Conservation (phyloP, 92 coral and sea anemone species). For the Anthopleura xanthogrammica region DNA sequence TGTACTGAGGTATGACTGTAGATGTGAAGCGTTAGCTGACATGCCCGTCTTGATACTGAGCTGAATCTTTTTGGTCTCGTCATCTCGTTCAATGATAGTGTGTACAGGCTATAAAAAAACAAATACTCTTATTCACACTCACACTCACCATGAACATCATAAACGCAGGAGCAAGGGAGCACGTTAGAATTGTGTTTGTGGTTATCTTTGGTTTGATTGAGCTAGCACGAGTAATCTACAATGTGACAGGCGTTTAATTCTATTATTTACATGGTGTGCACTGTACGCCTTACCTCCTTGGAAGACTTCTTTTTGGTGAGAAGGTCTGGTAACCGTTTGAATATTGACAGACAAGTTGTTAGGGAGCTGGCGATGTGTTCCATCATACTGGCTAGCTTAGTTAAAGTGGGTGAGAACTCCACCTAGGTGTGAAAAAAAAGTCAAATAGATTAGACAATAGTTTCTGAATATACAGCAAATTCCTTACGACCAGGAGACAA, state of each 20-base stretch:
- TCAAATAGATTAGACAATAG: too few relatives aligned
- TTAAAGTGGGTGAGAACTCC: slow-evolving; percentile 93
- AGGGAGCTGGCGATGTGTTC: slow-evolving; percentile 89
- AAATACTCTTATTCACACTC: background rate
- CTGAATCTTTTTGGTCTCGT: slow-evolving; percentile 95
- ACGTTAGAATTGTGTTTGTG: too few relatives aligned
- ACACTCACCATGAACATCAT: background rate
- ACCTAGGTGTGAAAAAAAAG: slow-evolving; percentile 51
- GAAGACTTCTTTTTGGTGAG: slow-evolving; percentile 81
- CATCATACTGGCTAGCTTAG: slow-evolving; percentile 97
- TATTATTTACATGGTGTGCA: too few relatives aligned
- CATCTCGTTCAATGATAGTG: slow-evolving; percentile 86
- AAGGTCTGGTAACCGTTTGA: slow-evolving; percentile 89
- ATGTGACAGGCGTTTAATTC: too few relatives aligned
- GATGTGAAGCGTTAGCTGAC: slow-evolving; percentile 96
- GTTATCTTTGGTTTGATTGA: too few relatives aligned
- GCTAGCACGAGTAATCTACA: too few relatives aligned
- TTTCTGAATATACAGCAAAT: too few relatives aligned
- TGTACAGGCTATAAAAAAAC: slow-evolving; percentile 69
- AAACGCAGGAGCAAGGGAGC: too few relatives aligned
- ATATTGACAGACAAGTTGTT: slow-evolving; percentile 83
- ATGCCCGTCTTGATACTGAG: slow-evolving; percentile 88
- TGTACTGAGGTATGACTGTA: slow-evolving; percentile 91
- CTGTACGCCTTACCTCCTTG: slow-evolving; percentile 63
- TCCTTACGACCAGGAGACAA: background rate